Evolutionary conservation across 1,140 invertebrate genomes (phyloP), one percentile per base, ranked within the genome.

Genomic region (Micrasema minimum): DNA sequence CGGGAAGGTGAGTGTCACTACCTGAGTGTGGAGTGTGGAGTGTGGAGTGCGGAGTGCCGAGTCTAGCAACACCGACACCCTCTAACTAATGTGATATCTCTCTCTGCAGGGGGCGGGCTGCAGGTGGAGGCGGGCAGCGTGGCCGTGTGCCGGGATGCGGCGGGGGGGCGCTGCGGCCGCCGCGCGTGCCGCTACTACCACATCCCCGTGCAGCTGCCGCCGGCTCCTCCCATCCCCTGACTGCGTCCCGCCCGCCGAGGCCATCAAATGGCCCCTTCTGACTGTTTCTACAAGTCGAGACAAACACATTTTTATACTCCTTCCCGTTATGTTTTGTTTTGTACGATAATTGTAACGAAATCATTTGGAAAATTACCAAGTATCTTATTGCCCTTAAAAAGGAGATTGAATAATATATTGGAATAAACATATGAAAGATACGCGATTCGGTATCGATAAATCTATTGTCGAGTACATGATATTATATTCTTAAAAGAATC

Each of bases 141-240:
- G 87, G 94, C 93, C 82, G 94, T 96, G 78, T 97, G 95, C 86
- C 92, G 94, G 82, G 94, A 96, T 88, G 93, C 93, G 82, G 94
- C 93, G 79, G 94, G 94, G 82, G 94, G 94, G 80, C 90, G 92
- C 82, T 96, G 94, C 85, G 88, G 90, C 78, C 92, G 94, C 81
- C 90, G 92, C 82, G 88, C 91, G 84, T 96, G 94, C 91, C 96
- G 95, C 91, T 96, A 93, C 89, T 95, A 94, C 89, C 93, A 95
- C 88, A 93, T 95, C 88, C 93, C 93, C 78, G 89, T 93, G 83
- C 88, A 88, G 77, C 86, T 93, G 86, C 92, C 92, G 78, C 91
- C 92, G 78, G 91, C 92, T 75, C 79, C 80, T 67, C 79, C 80
- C 62, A 82, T 82, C 59, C 83, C 83, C 65, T 85, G 82, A 82